Base-by-base conservation (phyloP, 2,113 vertebrate genomes). In the Syngnathus floridae region DNA sequence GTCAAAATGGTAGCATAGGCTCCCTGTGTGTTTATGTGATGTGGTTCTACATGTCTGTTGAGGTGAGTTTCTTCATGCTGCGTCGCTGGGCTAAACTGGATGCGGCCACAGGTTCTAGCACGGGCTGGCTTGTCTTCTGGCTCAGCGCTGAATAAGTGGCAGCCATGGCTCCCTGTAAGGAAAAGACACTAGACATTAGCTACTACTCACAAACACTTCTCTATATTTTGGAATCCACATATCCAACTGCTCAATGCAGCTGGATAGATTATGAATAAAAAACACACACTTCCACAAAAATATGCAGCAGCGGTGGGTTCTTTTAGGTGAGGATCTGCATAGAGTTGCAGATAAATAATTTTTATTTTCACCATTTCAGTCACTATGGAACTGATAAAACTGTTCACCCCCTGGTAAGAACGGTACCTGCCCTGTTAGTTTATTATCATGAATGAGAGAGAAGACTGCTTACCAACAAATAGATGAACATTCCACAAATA, bases 61-160 rank as follows among this genome's bases (percentile, higher is more conserved):
- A 96, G 63, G 95, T 95, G 89, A 92, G 89, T 73, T 99, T 99
- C 93, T 99, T 99, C 95, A 98, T 95, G 88, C 93, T 95, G 79
- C 95, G 90, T 78, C 95, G 90, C 87, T 99, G 95, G 88, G 97
- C 95, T 89, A 99, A 90, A 83, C 93, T 94, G 65, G 97, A 99
- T 52, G 97, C 94, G 56, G 95, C 95, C 75, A 98, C 95, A 37
- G 96, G 97, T 81, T 99, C 96, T 74, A 99, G 81, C 77, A 98
- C 88, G 35, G 96, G 94, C 86, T 97, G 95, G 88, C 93, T 94
- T 5, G 94, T 93, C 90, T 95, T 95, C 84, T 95, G 93, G 86
- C 94, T 94, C 91, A 99, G 88, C 64, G 92, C 92, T 67, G 94
- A 96, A 82, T 95, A 98, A 0, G 95, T 95, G 75, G 95, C 94